Conservation (phyloP, 2,888 invertebrate genomes). For the Philopedon plagiatum region DNA sequence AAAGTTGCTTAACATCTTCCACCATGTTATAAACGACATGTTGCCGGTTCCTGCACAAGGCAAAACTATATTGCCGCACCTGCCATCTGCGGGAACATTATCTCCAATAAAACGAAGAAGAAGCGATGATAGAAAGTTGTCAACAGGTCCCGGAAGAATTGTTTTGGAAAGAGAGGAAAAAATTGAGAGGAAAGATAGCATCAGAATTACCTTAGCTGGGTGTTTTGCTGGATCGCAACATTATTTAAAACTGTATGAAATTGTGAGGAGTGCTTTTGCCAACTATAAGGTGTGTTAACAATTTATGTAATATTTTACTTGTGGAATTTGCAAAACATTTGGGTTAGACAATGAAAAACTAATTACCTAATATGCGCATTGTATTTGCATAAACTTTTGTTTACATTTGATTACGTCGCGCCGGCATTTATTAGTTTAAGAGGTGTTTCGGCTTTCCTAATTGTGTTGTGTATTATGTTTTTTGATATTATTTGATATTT, state of each 20-base stretch:
- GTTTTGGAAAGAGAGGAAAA: constrained; percentile 56
- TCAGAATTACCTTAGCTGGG: constrained; percentile 69
- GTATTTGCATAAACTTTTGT: no score
- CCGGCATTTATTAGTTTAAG: no score
- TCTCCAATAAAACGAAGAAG: constrained; percentile 68
- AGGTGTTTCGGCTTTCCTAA: no score
- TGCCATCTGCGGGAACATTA: constrained; percentile 67
- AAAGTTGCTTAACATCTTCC: constrained; percentile 81
- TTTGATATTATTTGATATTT: no score
- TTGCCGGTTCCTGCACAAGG: constrained; percentile 70
- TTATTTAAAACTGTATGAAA: constrained; percentile 89
- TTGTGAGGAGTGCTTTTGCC: constrained; percentile 84
- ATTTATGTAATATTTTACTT: background rate
- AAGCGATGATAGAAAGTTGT: constrained; percentile 64
- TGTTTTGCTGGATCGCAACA: constrained; percentile 81
- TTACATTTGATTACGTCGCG: no score
- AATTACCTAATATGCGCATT: no score
- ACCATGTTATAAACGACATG: constrained; percentile 82
- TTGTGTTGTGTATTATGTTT: no score
- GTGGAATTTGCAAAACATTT: no score
- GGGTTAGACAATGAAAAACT: no score
- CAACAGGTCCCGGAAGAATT: constrained; percentile 9
- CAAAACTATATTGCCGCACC: constrained; percentile 74
- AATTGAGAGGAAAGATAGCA: constrained; percentile 63
- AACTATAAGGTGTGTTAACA: constrained; percentile 82